A percentile compares a stretch with the other conserved stretches of the same genome.
These are phyloP conservation scores for Ascidia mentula DNA, from an alignment of 23 tunicate species.

Conservation along the genomic window DNA sequence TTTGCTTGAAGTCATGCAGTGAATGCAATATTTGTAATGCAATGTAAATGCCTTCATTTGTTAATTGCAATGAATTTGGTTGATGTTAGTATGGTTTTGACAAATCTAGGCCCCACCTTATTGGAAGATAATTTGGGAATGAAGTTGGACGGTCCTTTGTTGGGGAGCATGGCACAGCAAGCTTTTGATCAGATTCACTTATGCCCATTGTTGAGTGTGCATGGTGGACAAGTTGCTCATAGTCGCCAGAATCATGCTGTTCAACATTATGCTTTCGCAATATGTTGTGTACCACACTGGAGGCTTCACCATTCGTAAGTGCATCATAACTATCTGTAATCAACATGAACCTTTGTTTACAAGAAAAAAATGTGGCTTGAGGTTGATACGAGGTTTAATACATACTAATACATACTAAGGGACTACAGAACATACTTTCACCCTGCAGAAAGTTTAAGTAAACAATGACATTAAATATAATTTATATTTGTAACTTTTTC, in stretches of 20 bases:
- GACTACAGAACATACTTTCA: too few species aligned
- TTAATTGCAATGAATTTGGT: too few species aligned
- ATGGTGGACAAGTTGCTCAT: not conserved
- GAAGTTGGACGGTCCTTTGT: not conserved
- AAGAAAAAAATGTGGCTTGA: too few species aligned
- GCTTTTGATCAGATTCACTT: not conserved
- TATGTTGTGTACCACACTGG: slow-evolving; percentile 11
- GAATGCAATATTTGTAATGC: not conserved
- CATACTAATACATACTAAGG: too few species aligned
- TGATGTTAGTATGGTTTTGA: too few species aligned
- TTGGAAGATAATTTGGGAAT: not conserved
- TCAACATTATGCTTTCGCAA: slow-evolving; percentile 16
- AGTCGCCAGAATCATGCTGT: not conserved
- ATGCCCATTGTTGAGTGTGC: not conserved
- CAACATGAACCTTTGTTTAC: too few species aligned
- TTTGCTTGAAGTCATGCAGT: not conserved
- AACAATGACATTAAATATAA: too few species aligned
- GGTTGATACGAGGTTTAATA: too few species aligned
- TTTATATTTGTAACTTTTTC: too few species aligned
- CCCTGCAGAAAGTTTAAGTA: too few species aligned
- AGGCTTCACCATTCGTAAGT: slow-evolving; percentile 25
- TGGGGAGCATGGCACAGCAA: not conserved
- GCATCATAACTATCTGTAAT: slow-evolving; percentile 32
- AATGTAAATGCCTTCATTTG: too few species aligned
- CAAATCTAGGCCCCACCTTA: not conserved